A percentile compares a stretch with the other conserved stretches of the same genome.
phyloP scores from a whole-genome alignment of 2,888 invertebrate species.

The Caenorhabditis japonica region DNA sequence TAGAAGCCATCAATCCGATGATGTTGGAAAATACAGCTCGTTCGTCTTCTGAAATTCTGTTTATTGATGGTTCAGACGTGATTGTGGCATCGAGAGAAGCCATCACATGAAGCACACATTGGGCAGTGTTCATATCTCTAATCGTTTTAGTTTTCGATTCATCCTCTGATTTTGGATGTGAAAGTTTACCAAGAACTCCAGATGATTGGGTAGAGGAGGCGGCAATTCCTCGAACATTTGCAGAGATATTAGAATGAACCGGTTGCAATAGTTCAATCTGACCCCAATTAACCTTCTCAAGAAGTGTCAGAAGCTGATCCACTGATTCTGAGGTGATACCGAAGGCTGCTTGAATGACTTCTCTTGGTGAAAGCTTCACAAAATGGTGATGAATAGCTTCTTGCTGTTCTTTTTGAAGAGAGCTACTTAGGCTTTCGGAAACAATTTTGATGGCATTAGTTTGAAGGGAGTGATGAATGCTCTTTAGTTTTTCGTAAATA shows the following conservation, averaged over 20 bases:
- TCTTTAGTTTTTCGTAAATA: conserved; percentile 37
- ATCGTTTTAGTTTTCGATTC: conserved; percentile 11
- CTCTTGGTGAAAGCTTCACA: conserved; percentile 35
- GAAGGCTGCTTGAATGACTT: conserved; percentile 31
- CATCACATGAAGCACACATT: conserved; percentile 31
- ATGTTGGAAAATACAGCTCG: conserved; percentile 26
- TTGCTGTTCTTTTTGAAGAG: conserved; percentile 11
- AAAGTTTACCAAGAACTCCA: conserved; percentile 37
- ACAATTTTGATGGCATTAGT: conserved; percentile 34
- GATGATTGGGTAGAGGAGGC: conserved; percentile 16
- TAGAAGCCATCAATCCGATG: conserved; percentile 27
- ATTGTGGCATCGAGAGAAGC: conserved; percentile 16
- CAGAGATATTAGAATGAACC: conserved; percentile 20
- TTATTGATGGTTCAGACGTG: conserved; percentile 1
- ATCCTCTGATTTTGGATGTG: conserved; percentile 17
- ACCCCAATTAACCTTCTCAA: conserved; percentile 40
- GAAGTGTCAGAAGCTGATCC: conserved; percentile 18
- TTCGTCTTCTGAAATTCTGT: conserved; percentile 21
- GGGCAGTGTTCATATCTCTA: conserved; percentile 13
- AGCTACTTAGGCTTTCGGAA: conserved; percentile 15
- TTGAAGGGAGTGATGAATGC: conserved; percentile 27
- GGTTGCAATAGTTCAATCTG: conserved; percentile 5
- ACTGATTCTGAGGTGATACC: conserved; percentile 22
- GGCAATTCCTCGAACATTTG: conserved; percentile 28
- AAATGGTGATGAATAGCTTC: conserved; percentile 6